phyloP scores from a whole-genome alignment of 2,113 vertebrate species.

The Vombatus ursinus region DNA sequence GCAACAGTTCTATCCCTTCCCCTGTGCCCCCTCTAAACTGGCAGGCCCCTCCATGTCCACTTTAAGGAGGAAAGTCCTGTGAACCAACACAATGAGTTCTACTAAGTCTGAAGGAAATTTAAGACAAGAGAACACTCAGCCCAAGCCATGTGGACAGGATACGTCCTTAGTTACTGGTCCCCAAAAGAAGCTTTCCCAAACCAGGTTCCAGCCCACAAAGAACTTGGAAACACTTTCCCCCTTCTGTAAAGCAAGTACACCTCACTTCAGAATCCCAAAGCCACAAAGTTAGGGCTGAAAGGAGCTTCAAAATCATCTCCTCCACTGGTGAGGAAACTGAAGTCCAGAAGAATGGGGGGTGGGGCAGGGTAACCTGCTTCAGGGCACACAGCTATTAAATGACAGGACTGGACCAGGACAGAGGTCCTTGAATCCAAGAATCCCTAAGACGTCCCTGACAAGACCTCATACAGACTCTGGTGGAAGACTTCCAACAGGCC shows the following conservation, averaged over 20 bases:
- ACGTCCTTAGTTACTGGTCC: neutral
- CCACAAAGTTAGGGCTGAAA: neutral
- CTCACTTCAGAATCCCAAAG: neutral
- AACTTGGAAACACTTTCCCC: neutral
- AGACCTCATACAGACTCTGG: neutral
- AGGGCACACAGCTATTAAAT: neutral
- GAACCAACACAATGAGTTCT: constrained; percentile 23
- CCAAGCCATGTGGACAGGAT: neutral
- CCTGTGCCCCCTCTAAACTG: neutral
- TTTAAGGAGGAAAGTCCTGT: neutral
- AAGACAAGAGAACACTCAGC: constrained; percentile 31
- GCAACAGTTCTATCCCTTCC: neutral
- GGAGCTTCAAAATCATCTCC: neutral
- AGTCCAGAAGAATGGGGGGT: neutral
- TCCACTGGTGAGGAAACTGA: neutral
- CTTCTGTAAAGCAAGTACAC: neutral
- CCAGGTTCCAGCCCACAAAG: constrained; percentile 10
- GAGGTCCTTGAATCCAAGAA: neutral
- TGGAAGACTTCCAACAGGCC: neutral
- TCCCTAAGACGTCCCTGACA: neutral
- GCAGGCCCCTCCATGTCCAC: neutral
- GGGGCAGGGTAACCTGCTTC: neutral
- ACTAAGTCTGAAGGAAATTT: constrained; percentile 24
- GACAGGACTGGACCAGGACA: neutral
- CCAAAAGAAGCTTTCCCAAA: neutral